phyloP scores from a whole-genome alignment of 2,888 invertebrate species.

The Scaptodrosophila latifasciaeformis region DNA sequence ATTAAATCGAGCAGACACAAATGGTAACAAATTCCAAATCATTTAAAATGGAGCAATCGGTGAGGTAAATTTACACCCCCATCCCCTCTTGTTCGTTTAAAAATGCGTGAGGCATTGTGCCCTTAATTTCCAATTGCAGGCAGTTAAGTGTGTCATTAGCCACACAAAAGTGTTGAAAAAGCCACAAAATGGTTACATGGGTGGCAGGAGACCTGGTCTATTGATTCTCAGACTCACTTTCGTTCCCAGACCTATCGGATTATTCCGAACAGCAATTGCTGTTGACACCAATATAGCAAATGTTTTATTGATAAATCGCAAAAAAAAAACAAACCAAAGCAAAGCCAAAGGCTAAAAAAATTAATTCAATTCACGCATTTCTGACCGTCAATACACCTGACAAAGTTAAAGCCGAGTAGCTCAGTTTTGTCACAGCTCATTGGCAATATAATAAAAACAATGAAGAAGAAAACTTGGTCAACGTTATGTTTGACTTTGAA shows the following conservation, averaged over 20 bases:
- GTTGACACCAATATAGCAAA: neutral
- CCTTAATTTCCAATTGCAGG: conserved; percentile 44
- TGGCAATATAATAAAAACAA: conserved; percentile 46
- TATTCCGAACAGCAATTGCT: conserved; percentile 19
- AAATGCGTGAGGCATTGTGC: conserved; percentile 36
- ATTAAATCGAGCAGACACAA: conserved; percentile 9
- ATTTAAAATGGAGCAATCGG: conserved; percentile 15
- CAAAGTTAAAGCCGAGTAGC: conserved; percentile 24
- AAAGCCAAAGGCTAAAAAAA: conserved; percentile 8
- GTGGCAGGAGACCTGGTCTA: conserved; percentile 6
- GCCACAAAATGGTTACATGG: conserved; percentile 23
- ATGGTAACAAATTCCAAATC: conserved; percentile 23
- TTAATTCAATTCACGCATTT: conserved; percentile 62
- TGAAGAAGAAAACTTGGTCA: too few relatives aligned
- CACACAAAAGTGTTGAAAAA: conserved; percentile 14
- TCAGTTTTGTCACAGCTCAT: conserved; percentile 60
- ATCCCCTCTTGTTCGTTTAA: too few relatives aligned
- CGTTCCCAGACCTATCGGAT: conserved; percentile 34
- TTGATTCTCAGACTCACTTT: conserved; percentile 57
- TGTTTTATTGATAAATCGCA: conserved; percentile 54
- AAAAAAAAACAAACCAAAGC: too few relatives aligned
- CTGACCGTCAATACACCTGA: conserved; percentile 53
- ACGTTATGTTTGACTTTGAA: conserved; percentile 61
- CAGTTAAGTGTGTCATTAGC: conserved; percentile 31
- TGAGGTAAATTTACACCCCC: too few relatives aligned